phyloP scores from a whole-genome alignment of 2,797 vertebrate genomes.

The Botia kubotai region DNA sequence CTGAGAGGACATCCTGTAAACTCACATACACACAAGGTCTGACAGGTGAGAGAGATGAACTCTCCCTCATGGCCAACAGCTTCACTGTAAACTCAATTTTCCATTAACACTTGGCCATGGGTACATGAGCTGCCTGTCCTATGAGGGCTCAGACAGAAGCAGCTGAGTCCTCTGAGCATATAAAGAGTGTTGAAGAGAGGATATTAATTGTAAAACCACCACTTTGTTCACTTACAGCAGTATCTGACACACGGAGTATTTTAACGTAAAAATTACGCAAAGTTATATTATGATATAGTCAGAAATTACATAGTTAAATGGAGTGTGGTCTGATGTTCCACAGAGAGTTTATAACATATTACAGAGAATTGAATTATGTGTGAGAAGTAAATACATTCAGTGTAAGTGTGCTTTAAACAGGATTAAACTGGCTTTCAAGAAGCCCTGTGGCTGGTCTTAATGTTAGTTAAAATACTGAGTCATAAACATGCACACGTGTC shows the following conservation, averaged over 20 bases:
- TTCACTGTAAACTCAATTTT: constrained; percentile 38
- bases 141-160: constrained; percentile 47
- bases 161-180: neutral
- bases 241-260: neutral
- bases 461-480: constrained; percentile 73
- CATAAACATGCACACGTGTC: constrained; percentile 28
- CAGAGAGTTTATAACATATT: neutral
- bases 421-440: neutral
- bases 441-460: constrained; percentile 41
- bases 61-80: constrained; percentile 24
- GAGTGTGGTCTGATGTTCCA: neutral
- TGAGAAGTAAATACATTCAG: constrained; percentile 16
- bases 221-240: neutral
- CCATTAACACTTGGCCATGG: constrained; percentile 7
- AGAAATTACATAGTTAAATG: neutral
- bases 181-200: neutral
- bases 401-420: constrained; percentile 33
- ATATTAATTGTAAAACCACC: neutral
- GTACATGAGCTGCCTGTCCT: constrained; percentile 1
- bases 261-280: no score
- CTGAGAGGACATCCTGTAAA: neutral
- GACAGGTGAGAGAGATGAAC: constrained; percentile 30
- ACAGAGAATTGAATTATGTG: neutral
- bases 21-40: constrained; percentile 24
- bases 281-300: neutral